Conservation (phyloP, 2,113 vertebrate genomes). For the Poeciliopsis occidentalis region DNA sequence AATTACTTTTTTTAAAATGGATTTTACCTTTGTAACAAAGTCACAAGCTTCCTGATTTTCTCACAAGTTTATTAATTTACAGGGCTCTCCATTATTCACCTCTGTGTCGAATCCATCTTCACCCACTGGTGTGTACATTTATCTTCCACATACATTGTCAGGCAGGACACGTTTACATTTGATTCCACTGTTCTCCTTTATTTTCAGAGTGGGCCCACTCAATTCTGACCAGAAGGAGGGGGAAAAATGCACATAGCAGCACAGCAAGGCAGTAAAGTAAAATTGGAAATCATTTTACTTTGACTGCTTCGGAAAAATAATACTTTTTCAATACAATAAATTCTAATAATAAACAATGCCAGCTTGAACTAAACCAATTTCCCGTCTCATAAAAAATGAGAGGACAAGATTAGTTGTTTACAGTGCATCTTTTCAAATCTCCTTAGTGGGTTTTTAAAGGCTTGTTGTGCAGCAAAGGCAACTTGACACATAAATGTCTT, state of each 20-base stretch:
- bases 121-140: background rate
- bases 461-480: background rate
- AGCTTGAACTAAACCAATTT: background rate
- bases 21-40: conserved; percentile 28
- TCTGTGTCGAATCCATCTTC: conserved; percentile 1
- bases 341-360: background rate
- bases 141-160: conserved; percentile 16
- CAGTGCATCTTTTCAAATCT: background rate
- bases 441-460: background rate
- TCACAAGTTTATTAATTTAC: background rate
- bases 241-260: background rate
- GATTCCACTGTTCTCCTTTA: background rate
- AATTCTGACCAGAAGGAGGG: conserved; percentile 15
- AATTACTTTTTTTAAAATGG: conserved; percentile 33
- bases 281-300: background rate
- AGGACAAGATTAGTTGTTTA: background rate
- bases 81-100: conserved; percentile 19
- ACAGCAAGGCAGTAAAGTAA: background rate
- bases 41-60: background rate
- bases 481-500: background rate
- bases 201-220: background rate
- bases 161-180: conserved; percentile 7
- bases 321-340: background rate
- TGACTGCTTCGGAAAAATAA: background rate
- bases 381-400: background rate